A percentile compares a stretch with the other conserved stretches of the same genome.
Conservation (phyloP, 2,888 invertebrate species). For the Drosophila quinaria region DNA sequence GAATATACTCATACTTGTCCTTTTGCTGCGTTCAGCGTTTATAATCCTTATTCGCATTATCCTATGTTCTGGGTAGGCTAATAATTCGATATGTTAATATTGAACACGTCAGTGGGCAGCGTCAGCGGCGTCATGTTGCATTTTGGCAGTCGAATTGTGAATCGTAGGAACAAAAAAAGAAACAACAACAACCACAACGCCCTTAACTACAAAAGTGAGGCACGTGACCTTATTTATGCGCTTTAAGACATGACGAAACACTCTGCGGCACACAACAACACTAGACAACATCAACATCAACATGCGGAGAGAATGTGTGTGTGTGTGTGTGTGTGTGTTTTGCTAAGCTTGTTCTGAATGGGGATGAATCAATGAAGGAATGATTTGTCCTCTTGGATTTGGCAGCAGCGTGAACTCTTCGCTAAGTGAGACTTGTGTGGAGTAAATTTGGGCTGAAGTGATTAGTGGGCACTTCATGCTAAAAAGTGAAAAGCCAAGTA, state of each 20-base stretch:
- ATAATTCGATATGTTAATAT: constrained; percentile 83
- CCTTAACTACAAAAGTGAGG: constrained; percentile 62
- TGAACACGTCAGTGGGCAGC: constrained; percentile 58
- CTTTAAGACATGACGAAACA: constrained; percentile 80
- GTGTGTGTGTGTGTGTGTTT: constrained; percentile 34
- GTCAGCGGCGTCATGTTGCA: constrained; percentile 69
- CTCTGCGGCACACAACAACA: constrained; percentile 46
- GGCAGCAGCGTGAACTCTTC: constrained; percentile 12
- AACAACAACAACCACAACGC: constrained; percentile 8
- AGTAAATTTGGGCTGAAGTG: constrained; percentile 75
- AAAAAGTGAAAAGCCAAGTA: constrained; percentile 83
- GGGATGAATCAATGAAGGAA: constrained; percentile 16
- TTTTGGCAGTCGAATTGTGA: constrained; percentile 28
- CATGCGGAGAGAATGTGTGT: constrained; percentile 17
- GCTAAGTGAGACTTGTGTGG: constrained; percentile 73
- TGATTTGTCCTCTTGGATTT: constrained; percentile 48
- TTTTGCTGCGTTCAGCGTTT: constrained; percentile 28
- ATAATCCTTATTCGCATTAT: constrained; percentile 77
- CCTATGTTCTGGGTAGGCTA: constrained; percentile 83
- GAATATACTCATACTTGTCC: constrained; percentile 67
- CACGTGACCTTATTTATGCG: constrained; percentile 85
- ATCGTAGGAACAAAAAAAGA: constrained; percentile 23
- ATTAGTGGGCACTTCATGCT: constrained; percentile 80
- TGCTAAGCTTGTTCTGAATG: constrained; percentile 38
- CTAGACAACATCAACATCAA: constrained; percentile 27